A percentile compares a stretch with the other conserved stretches of the same genome.
Evolutionary conservation across 2,797 vertebrate genomes (phyloP).

Genomic region (Bufotes viridis): DNA sequence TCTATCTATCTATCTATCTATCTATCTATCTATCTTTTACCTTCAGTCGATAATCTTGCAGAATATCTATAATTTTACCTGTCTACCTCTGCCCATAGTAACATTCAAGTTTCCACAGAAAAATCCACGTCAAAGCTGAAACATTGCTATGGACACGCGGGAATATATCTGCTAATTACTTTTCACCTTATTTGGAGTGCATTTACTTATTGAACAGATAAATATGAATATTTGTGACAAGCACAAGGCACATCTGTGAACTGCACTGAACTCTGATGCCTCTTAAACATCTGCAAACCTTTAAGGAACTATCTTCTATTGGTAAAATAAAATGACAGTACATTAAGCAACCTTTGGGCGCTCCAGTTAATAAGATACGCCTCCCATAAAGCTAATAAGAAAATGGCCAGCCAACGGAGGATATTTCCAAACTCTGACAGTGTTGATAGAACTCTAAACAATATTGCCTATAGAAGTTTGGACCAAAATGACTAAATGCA

Average conservation of each 20-base stretch:
- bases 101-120: too few species aligned
- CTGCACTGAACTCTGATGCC: neutral
- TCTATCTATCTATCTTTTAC: too few species aligned
- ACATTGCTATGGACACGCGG: too few species aligned
- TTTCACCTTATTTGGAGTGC: too few species aligned
- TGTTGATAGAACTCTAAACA: neutral
- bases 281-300: neutral
- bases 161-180: too few species aligned
- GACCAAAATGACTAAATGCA: neutral
- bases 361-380: neutral
- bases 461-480: neutral
- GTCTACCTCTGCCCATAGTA: too few species aligned
- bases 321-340: neutral
- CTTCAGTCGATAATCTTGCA: too few species aligned
- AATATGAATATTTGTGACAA: neutral
- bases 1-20: too few species aligned
- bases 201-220: too few species aligned
- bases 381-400: neutral
- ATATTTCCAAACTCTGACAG: neutral
- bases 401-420: neutral
- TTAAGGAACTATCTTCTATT: neutral
- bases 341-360: neutral
- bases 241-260: neutral
- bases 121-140: too few species aligned
- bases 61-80: too few species aligned